Conservation (phyloP, 2,888 invertebrate species). For the Plebejus melissa region DNA sequence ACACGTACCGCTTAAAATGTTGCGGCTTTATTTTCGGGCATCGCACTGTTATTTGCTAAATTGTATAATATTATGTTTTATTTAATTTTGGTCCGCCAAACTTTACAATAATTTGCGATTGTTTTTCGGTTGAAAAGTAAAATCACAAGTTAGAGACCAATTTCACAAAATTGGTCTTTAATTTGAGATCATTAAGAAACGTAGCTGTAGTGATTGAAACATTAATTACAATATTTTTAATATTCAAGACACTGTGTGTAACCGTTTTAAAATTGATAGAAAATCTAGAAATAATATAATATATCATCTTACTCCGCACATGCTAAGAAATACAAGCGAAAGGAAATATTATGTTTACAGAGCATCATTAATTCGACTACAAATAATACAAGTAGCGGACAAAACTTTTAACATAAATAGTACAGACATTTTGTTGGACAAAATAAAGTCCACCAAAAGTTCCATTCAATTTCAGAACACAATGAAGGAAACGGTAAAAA, state of each 20-base stretch:
- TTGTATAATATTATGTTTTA: conserved; percentile 18
- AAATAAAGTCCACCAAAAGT: neutral
- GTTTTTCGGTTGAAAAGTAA: neutral
- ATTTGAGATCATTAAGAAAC: neutral
- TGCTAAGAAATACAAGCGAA: neutral
- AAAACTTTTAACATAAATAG: neutral
- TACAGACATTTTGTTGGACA: neutral
- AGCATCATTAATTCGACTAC: neutral
- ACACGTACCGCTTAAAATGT: conserved; percentile 20
- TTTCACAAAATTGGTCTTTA: neutral
- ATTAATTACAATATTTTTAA: no score
- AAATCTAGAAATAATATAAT: no score
- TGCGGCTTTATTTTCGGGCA: conserved; percentile 8
- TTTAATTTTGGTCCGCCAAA: neutral
- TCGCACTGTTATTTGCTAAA: neutral
- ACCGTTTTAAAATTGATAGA: no score
- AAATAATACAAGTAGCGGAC: neutral
- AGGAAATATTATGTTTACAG: neutral
- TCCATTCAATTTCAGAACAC: neutral
- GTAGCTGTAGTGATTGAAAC: neutral
- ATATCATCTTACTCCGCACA: neutral
- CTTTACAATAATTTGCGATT: neutral
- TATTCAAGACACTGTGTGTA: no score
- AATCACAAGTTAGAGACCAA: conserved; percentile 1
- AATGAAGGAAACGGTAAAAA: conserved; percentile 4